phyloP scores from a whole-genome alignment of 2,888 invertebrate species.

The Petrophora chlorosata region DNA sequence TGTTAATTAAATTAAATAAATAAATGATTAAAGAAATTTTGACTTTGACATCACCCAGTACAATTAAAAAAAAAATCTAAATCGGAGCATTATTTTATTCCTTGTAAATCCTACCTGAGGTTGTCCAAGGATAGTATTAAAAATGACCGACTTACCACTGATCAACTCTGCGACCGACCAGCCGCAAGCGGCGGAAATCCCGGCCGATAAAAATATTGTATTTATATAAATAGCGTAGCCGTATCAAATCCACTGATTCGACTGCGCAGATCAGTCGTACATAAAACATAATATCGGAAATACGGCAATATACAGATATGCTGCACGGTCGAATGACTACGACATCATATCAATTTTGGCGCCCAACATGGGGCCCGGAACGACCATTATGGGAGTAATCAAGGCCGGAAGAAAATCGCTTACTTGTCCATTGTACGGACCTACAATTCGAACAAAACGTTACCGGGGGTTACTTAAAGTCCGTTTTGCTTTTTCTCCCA shows the following conservation, averaged over 20 bases:
- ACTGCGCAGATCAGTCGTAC: constrained; percentile 33
- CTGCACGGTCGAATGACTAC: constrained; percentile 36
- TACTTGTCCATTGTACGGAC: constrained; percentile 1
- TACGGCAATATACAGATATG: constrained; percentile 34
- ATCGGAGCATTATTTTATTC: too few relatives aligned
- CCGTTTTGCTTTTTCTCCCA: neutral
- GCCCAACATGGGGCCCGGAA: constrained; percentile 30
- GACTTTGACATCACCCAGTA: too few relatives aligned
- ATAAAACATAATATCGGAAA: constrained; percentile 18
- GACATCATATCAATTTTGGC: constrained; percentile 38
- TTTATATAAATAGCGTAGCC: constrained; percentile 46
- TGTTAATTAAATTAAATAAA: too few relatives aligned
- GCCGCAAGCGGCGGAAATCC: constrained; percentile 20
- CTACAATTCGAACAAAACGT: constrained; percentile 2
- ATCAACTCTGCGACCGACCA: constrained; percentile 15
- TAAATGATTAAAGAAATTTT: too few relatives aligned
- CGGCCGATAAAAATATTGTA: too few relatives aligned
- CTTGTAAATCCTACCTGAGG: too few relatives aligned
- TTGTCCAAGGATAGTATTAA: neutral
- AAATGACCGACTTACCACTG: constrained; percentile 1
- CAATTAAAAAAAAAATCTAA: too few relatives aligned
- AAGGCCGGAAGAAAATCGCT: constrained; percentile 12
- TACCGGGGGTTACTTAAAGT: neutral
- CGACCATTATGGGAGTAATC: constrained; percentile 20
- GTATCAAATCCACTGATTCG: constrained; percentile 40